Evolutionary conservation across 2,888 invertebrate genomes (phyloP).

Genomic region (Drosophila cognata): DNA sequence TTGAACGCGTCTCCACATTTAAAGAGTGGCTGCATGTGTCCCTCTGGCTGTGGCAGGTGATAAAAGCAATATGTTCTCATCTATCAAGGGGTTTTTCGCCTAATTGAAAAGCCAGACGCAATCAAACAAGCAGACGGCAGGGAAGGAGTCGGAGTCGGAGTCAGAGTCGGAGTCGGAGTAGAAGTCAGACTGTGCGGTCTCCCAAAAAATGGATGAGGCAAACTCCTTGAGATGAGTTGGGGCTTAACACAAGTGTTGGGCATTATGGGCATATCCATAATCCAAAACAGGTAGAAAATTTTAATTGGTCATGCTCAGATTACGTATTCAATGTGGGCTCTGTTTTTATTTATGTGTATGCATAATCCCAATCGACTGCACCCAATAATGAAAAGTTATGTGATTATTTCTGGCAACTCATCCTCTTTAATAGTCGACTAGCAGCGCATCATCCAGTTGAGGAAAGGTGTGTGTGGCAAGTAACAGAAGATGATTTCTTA

Average conservation of each 20-base stretch:
- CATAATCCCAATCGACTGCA: slow-evolving; percentile 39
- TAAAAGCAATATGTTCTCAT: slow-evolving; percentile 64
- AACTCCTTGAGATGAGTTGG: slow-evolving; percentile 32
- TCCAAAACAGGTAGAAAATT: slow-evolving; percentile 60
- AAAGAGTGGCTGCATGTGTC: neutral
- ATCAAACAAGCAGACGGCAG: slow-evolving; percentile 1
- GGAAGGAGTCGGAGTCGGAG: neutral
- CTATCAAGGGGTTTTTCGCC: slow-evolving; percentile 37
- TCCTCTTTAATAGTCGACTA: slow-evolving; percentile 30
- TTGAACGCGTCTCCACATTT: slow-evolving; percentile 15
- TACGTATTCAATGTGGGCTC: slow-evolving; percentile 37
- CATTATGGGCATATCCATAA: slow-evolving; percentile 37
- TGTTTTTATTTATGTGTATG: slow-evolving; percentile 24
- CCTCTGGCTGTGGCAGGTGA: slow-evolving; percentile 56
- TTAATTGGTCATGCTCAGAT: slow-evolving; percentile 64
- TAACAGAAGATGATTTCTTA: neutral
- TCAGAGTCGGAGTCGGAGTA: neutral
- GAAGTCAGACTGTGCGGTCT: slow-evolving; percentile 48
- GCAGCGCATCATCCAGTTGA: neutral
- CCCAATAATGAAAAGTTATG: slow-evolving; percentile 57
- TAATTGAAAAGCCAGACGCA: slow-evolving; percentile 50
- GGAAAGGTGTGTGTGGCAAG: neutral
- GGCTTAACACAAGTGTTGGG: slow-evolving; percentile 33
- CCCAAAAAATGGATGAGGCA: neutral
- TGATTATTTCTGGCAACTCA: slow-evolving; percentile 69